Evolutionary conservation across 2,888 invertebrate species (phyloP), one percentile per base, ranked within the genome.

Genomic region (Branchipolynoe longqiensis): DNA sequence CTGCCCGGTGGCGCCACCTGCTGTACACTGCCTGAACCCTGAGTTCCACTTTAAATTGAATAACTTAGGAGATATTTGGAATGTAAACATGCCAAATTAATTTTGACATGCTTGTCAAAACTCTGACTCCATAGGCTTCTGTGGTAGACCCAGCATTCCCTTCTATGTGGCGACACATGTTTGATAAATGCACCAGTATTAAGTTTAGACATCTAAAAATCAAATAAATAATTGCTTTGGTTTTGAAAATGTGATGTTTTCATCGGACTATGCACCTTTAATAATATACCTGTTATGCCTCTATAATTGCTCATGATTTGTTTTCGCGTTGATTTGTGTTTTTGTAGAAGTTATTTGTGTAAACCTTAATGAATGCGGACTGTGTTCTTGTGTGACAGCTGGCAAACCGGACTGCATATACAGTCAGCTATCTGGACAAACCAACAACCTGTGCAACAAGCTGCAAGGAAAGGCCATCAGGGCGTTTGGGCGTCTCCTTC

Each of bases 371-470:
- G 48, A 48, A 12, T 48, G 8, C 8, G 48, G 8, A 48, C 62
- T 3, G 14, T 25, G 36, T 36, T 73, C 6, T 73, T 3, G 18
- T 2, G 4, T 41, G 1, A 78, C 78, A 78, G 78, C 41, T 6
- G 41, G 78, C 48, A 48, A 41, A 0, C 14, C 22, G 12, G 28
- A 48, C 31, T 78, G 78, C 25, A 1, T 78, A 3, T 78, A 48
- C 78, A 78, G 25, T 25, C 6, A 1, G 4, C 8, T 78, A 6
- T 31, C 14, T 28, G 78, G 78, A 12, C 41, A 48, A 2, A 48
- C 48, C 33, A 78, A 78, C 78, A 78, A 78, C 78, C 41, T 14
- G 3, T 78, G 78, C 28, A 18, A 78, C 48, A 22, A 22, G 1
- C 14, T 28, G 25, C 48, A 48, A 48, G 78, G 78, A 4, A 1